These are phyloP conservation scores for Pterocles burchelli DNA, from an alignment of 2,113 vertebrate genomes.

Conservation along the genomic window DNA sequence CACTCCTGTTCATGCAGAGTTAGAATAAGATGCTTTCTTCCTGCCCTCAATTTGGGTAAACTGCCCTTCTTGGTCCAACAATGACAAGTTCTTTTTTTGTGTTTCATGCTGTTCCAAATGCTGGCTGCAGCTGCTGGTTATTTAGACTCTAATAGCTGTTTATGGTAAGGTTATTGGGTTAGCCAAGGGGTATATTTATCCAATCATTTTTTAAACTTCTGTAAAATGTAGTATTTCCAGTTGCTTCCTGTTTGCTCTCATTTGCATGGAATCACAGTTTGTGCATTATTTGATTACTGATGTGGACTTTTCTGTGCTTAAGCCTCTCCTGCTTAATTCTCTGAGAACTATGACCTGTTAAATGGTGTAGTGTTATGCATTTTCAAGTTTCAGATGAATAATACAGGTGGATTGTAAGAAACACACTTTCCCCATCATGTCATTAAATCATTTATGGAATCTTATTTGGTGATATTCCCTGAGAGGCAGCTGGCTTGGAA, in stretches of 20 bases:
- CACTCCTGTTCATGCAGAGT: background rate
- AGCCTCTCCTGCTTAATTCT: background rate
- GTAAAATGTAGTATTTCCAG: background rate
- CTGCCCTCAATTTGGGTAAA: background rate
- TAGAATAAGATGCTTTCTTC: background rate
- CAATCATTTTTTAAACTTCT: background rate
- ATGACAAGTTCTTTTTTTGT: background rate
- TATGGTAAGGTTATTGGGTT: background rate
- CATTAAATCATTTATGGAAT: background rate
- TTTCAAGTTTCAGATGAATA: background rate
- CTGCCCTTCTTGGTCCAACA: background rate
- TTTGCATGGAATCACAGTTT: background rate
- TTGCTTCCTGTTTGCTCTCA: background rate
- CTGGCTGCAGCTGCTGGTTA: background rate
- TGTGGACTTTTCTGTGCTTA: background rate
- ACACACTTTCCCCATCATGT: background rate
- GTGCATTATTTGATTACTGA: background rate
- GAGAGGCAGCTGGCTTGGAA: background rate
- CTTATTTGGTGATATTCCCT: background rate
- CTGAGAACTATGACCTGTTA: background rate
- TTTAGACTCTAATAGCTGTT: background rate
- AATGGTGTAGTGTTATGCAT: background rate
- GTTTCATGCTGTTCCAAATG: background rate
- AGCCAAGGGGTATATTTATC: background rate
- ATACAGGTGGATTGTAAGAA: background rate